Evolutionary conservation across 2,797 vertebrate species (phyloP).

Genomic region (Thaleichthys pacificus): DNA sequence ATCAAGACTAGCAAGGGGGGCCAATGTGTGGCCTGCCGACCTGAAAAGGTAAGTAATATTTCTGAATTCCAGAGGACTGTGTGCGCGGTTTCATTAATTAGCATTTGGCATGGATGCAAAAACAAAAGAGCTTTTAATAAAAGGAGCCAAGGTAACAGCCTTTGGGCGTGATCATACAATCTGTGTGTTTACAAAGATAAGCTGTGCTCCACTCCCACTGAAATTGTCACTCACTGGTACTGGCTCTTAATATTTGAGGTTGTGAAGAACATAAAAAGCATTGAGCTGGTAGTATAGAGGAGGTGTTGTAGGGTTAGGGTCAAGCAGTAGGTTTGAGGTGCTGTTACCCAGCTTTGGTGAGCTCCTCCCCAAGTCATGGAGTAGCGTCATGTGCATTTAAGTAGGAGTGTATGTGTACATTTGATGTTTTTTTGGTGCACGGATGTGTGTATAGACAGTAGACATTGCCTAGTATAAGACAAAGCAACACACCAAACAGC

Average conservation of each 20-base stretch:
- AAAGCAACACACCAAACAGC: constrained; percentile 9
- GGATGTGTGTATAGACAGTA: constrained; percentile 16
- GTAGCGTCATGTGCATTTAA: background rate
- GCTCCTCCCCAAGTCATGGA: no score
- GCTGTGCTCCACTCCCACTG: no score
- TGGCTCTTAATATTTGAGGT: no score
- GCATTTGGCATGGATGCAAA: constrained; percentile 10
- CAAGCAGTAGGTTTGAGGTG: no score
- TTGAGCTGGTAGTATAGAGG: no score
- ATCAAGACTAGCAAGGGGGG: constrained; percentile 1
- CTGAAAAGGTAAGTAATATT: constrained; percentile 1
- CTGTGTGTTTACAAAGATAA: no score
- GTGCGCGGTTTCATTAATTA: background rate
- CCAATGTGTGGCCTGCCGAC: background rate
- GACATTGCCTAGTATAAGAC: constrained; percentile 13
- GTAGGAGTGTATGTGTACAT: background rate
- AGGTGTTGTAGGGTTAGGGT: background rate
- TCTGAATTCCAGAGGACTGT: background rate
- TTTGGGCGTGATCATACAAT: no score
- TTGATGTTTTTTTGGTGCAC: background rate
- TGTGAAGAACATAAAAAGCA: no score
- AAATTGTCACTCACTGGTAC: no score
- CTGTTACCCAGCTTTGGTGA: no score
- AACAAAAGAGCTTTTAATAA: no score
- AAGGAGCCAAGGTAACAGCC: no score